Evolutionary conservation across 2,113 vertebrate genomes (phyloP).

Genomic region (Gopherus flavomarginatus): DNA sequence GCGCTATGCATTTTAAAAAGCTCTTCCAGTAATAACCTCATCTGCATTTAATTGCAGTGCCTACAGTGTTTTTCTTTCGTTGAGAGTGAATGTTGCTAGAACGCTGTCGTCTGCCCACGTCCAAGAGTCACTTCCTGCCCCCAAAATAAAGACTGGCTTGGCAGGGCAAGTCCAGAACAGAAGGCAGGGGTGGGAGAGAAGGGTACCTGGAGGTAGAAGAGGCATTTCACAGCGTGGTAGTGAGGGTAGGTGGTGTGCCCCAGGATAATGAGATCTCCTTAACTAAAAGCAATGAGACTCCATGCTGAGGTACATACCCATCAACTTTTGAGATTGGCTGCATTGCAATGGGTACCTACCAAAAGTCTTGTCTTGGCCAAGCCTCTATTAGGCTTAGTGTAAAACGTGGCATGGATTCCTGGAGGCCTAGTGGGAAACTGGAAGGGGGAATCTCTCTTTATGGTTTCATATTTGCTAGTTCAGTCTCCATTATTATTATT

Average conservation of each 20-base stretch:
- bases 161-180: background rate
- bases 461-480: background rate
- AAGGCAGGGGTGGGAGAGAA: background rate
- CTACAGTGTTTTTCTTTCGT: background rate
- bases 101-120: background rate
- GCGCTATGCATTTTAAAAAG: background rate
- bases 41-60: background rate
- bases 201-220: background rate
- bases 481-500: background rate
- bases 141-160: background rate
- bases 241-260: background rate
- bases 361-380: background rate
- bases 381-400: background rate
- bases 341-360: background rate
- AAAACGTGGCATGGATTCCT: background rate
- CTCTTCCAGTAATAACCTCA: slow-evolving; percentile 1
- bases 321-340: background rate
- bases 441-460: background rate
- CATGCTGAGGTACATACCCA: background rate
- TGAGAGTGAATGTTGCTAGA: background rate
- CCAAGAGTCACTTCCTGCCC: slow-evolving; percentile 3
- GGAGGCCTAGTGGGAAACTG: background rate
- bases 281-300: background rate
- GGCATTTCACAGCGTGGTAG: background rate
- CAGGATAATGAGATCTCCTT: background rate